Evolutionary conservation across 2,113 vertebrate species (phyloP).

Genomic region (Ramphastos sulfuratus): DNA sequence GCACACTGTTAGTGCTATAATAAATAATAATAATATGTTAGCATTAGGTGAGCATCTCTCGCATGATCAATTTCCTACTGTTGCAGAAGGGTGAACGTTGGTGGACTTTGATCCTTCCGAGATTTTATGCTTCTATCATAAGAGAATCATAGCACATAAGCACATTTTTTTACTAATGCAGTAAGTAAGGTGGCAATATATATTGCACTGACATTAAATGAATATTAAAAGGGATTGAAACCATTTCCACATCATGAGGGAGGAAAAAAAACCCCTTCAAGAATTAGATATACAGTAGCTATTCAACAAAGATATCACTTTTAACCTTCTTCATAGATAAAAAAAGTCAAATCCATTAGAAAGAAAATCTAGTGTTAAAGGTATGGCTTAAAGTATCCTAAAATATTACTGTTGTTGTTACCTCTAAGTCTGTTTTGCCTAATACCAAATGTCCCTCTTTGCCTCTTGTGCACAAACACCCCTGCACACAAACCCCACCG

Average conservation of each 20-base stretch:
- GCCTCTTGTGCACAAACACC: background rate
- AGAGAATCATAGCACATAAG: constrained; percentile 73
- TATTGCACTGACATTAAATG: constrained; percentile 73
- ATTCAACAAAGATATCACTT: constrained; percentile 29
- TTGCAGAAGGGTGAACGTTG: constrained; percentile 62
- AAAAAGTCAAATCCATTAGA: background rate
- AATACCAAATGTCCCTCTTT: background rate
- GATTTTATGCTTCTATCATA: constrained; percentile 74
- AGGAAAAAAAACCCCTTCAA: background rate
- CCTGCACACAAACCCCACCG: background rate
- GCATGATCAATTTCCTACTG: constrained; percentile 69
- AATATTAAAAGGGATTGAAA: constrained; percentile 73
- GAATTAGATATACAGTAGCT: constrained; percentile 19
- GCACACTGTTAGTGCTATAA: constrained; percentile 58
- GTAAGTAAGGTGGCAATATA: constrained; percentile 72
- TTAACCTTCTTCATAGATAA: constrained; percentile 48
- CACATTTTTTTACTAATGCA: constrained; percentile 74
- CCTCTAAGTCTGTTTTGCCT: background rate
- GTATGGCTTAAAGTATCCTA: background rate
- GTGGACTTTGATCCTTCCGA: constrained; percentile 71
- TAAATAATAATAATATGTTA: constrained; percentile 74
- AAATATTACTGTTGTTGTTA: background rate
- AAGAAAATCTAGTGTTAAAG: background rate
- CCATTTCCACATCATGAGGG: constrained; percentile 45
- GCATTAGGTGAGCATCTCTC: constrained; percentile 70